phyloP scores from a whole-genome alignment of 1,140 invertebrate genomes.

The Apis mellifera region Amel_HAv3.1 CM009935.2:10714501-10715000 shows the following conservation, averaged over 20 bases:
- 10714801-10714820: background rate
- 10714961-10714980: background rate
- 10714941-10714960: background rate
- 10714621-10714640: background rate
- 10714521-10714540: background rate
- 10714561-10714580: background rate
- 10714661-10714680: slow-evolving; percentile 37
- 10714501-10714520: background rate
- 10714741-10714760: slow-evolving; percentile 50
- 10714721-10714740: slow-evolving; percentile 67
- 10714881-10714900: background rate
- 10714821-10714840: background rate
- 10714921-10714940: too few relatives aligned
- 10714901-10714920: background rate
- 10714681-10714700: slow-evolving; percentile 47
- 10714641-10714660: slow-evolving; percentile 15
- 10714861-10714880: background rate
- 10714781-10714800: background rate
- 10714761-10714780: background rate
- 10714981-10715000: slow-evolving; percentile 1
- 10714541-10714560: too few relatives aligned
- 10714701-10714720: slow-evolving; percentile 44
- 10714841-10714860: background rate
- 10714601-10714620: background rate
- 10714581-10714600: background rate